Evolutionary conservation across 1,140 invertebrate species (phyloP), one percentile per base, ranked within the genome.

Genomic region (Wiebesia pumilae): DNA sequence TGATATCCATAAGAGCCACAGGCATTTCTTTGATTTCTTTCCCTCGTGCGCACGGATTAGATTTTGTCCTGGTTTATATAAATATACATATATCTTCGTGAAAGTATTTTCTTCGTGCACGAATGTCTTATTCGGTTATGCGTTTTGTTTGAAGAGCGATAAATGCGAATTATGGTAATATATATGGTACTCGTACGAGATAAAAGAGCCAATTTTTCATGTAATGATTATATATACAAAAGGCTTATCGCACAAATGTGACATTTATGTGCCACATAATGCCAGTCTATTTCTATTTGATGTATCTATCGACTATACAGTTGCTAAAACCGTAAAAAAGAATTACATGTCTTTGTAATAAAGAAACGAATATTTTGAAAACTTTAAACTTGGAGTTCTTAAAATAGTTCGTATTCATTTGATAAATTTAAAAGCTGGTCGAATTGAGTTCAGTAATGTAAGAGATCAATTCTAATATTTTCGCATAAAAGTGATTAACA

Each of bases 111-210:
- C 21, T 14, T 54, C 47, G 6, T 35, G 9, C n/a, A 54, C 10
- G 77, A 78, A 54, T 54, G 1, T 78, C n/a, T 19, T 54, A 54
- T 54, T 78, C 12, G 43, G 27, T 78, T 54, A 21, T 54, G n/a
- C 47, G 38, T 78, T 78, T 54, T 54, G 30, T 78, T 78, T 54
- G n/a, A 54, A 78, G 21, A 30, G 10, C 47, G 12, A 78, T 78
- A 78, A 78, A 21, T 78, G n/a, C 77, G 14, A n/a, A 78, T 78
- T 77, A 51, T 77, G 2, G 9, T 78, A 10, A 78, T 78, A 47
- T 78, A 54, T 33, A 78, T 47, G 38, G 47, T 54, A 54, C 10
- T n/a, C 43, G 43, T 27, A 12, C 4, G 75, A 78, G 75, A 78
- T 78, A 40, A 73, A 73, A 33, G 35, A 73, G 10, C 33, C 69